Evolutionary conservation across 1,140 invertebrate species (phyloP), one percentile per base, ranked within the genome.

Genomic region (Calliopsis andreniformis): DNA sequence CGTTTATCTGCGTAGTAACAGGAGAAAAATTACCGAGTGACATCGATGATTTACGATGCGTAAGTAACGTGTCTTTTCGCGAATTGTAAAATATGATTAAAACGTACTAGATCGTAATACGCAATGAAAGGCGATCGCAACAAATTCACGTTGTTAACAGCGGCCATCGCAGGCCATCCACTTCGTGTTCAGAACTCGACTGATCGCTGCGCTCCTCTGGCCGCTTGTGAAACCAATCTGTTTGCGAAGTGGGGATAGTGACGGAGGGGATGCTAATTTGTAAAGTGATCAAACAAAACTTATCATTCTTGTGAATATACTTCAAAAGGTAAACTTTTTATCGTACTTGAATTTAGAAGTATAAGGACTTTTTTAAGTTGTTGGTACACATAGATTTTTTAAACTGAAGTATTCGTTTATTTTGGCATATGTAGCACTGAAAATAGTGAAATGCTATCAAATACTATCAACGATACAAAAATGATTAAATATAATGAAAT

Each of bases 101-200:
- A 69, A 77, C 53, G 47, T 82, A 82, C 79, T 51, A 47, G 42
- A 56, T 45, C 16, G 47, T 28, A 25, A 62, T 20, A 28, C 25
- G n/a, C 42, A 53, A 45, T 39, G 20, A n/a, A 30, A n/a, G 28
- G 8, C 6, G 35, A 32, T 55, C 35, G 43, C 6, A 28, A 55
- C 3, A 14, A 71, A 45, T 10, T 20, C 12, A 39, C 23, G 39
- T 55, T 25, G 77, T 16, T 63, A 70, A 35, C 43, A 56, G 39
- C 28, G 28, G 61, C 81, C 81, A 83, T 83, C 55, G 80, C 69
- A 68, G 43, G 51, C 49, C 62, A 80, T 32, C 32, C 63, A 43
- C 39, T 28, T 45, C 20, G 59, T n/a, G 32, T 16, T 79, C 49
- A 0, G n/a, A 58, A 12, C 14, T 66, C 12, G 32, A 82, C 79